Evolutionary conservation across 2,888 invertebrate species (phyloP), one percentile per base, ranked within the genome.

Genomic region (Drosophila anceps): DNA sequence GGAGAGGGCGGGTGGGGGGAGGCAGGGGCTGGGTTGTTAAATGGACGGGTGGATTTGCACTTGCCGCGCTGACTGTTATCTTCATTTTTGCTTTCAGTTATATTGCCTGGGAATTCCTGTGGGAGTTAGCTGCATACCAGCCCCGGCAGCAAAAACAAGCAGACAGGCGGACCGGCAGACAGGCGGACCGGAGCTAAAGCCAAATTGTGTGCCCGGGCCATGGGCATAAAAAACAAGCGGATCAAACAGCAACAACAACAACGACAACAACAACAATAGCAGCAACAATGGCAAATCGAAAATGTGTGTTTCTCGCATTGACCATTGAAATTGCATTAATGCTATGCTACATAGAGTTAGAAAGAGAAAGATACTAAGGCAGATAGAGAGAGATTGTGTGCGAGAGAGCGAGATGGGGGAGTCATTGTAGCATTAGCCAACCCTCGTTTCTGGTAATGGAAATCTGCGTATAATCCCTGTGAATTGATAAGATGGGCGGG

Each of bases 401-500:
- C 3, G n/a, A 29, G 20, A 27, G 35, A 15, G 8, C 8, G 15
- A 27, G 35, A n/a, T 31, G 43, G 53, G 54, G 44, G 58, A 41
- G 55, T 59, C 18, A 48, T 12, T 27, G 46, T 18, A 27, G 59
- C 59, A 59, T 59, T 46, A 66, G 44, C 33, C 66, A 71, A 67
- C 69, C 83, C 31, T 67, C 51, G 44, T 33, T 41, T 15, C 44
- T 51, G 64, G 58, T 91, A 91, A 92, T 92, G 91, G 91, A 92
- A 92, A 91, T 91, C 92, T 90, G 85, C 87, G 89, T 87, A 90
- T 91, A 92, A 92, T 92, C 91, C 89, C 78, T 83, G 48, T 55
- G 91, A 92, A 91, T 91, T 92, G 92, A 92, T 91, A 90, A 91
- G 90, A 88, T 91, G 92, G 93, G 93, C 92, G 92, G 92, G 84